A percentile compares a stretch with the other conserved stretches of the same genome.
Conservation (phyloP, 2,888 invertebrate genomes). For the Venusia cambrica region DNA sequence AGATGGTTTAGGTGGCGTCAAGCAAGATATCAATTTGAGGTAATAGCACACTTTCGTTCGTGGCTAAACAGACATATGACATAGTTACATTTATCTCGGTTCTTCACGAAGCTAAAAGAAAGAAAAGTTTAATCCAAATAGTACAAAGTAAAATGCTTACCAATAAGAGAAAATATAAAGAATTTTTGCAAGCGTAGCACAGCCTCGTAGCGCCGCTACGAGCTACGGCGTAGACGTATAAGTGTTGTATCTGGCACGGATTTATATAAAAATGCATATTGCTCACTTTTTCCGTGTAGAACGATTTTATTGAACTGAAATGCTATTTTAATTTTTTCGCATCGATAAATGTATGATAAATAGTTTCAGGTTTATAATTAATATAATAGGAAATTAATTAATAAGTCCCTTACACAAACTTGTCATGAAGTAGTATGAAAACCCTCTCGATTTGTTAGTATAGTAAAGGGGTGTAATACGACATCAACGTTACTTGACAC, state of each 20-base stretch:
- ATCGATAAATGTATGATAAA: slow-evolving; percentile 5
- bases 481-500: slow-evolving; percentile 34
- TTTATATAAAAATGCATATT: slow-evolving; percentile 12
- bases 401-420: slow-evolving; percentile 30
- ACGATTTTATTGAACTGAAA: too few relatives aligned
- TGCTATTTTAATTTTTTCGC: too few relatives aligned
- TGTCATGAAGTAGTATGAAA: slow-evolving; percentile 28
- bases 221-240: slow-evolving; percentile 27
- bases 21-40: too few relatives aligned
- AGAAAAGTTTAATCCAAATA: neutral
- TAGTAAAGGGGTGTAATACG: slow-evolving; percentile 29
- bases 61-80: too few relatives aligned
- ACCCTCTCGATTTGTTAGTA: slow-evolving; percentile 21
- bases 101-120: too few relatives aligned
- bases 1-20: too few relatives aligned
- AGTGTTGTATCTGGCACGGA: slow-evolving; percentile 1
- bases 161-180: slow-evolving; percentile 6
- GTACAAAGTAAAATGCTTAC: slow-evolving; percentile 1
- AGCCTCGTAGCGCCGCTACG: slow-evolving; percentile 21
- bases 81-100: too few relatives aligned
- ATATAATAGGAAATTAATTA: slow-evolving; percentile 33
- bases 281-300: neutral
- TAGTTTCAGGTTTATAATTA: slow-evolving; percentile 2
- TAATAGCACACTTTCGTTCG: too few relatives aligned
- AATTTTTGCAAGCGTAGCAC: slow-evolving; percentile 14